These are phyloP conservation scores for Sphecodes monilicornis DNA, from an alignment of 2,888 invertebrate species.

Conservation along the genomic window DNA sequence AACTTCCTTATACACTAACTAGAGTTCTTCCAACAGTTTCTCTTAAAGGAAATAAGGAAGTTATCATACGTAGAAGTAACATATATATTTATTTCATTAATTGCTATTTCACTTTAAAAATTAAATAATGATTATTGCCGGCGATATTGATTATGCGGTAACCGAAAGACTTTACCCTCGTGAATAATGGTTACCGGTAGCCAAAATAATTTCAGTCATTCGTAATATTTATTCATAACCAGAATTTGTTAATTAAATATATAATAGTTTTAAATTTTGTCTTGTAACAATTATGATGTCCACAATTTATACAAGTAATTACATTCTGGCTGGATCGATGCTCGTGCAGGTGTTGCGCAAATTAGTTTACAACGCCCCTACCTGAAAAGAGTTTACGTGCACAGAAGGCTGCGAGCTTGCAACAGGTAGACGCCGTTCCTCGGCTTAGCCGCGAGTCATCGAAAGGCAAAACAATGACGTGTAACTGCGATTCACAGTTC, in stretches of 20 bases:
- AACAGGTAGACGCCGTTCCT: background rate
- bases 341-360: background rate
- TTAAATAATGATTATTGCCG: no score
- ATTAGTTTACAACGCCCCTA: background rate
- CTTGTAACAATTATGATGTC: background rate
- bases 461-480: constrained; percentile 22
- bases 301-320: background rate
- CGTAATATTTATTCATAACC: background rate
- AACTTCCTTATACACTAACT: no score
- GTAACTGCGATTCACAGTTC: constrained; percentile 25
- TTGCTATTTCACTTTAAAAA: no score
- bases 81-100: no score
- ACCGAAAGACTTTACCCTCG: no score
- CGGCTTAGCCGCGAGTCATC: constrained; percentile 1
- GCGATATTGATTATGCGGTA: no score
- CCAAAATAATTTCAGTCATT: background rate
- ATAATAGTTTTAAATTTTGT: background rate
- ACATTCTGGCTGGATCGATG: background rate
- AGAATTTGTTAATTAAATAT: background rate
- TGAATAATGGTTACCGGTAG: no score
- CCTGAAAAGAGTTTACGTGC: background rate
- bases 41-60: no score
- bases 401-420: background rate
- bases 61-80: no score
- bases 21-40: no score